Evolutionary conservation across 2,888 invertebrate genomes (phyloP), one percentile per base, ranked within the genome.

Genomic region (Dermolepida albohirtum): DNA sequence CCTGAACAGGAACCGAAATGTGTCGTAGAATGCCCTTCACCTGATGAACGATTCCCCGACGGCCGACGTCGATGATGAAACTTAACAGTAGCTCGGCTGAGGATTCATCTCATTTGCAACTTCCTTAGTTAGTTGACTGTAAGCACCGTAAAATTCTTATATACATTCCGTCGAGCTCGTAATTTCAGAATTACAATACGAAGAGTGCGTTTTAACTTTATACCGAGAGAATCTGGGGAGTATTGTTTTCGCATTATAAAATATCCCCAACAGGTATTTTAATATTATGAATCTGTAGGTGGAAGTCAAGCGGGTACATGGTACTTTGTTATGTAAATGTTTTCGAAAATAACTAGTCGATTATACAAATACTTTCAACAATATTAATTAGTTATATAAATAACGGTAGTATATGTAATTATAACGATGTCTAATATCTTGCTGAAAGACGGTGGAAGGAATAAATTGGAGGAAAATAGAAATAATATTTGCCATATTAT

Each of bases 1-100:
- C 78, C 72, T 71, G 70, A 71, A 75, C 78, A 78, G 78, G 77
- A 77, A 76, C 77, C 68, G 74, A 74, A 74, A 75, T 78, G 78
- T 78, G 78, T 76, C 77, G 72, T 73, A 73, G 77, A 78, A 78
- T 78, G 74, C 73, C 71, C 72, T 72, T 66, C 73, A 74, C 71
- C 73, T 77, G 77, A 77, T 77, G 76, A 77, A 74, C 74, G 71
- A 73, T 75, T 77, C 74, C 74, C 74, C 43, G 64, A 52, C 64
- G 64, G 41, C 64, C 47, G 64, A 54, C 68, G 71, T 52, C 52
- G 52, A 64, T 54, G 59, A 16, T 29, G 59, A 62, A 62, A 62
- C 59, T 62, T 62, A 62, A 47, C 59, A 47, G 59, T 34, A 34
- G 47, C 59, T 47, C 64, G 52, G 43, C 52, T 16, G 47, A 29